Evolutionary conservation across 2,888 invertebrate genomes (phyloP).

Genomic region (Cantharis flavilabris): DNA sequence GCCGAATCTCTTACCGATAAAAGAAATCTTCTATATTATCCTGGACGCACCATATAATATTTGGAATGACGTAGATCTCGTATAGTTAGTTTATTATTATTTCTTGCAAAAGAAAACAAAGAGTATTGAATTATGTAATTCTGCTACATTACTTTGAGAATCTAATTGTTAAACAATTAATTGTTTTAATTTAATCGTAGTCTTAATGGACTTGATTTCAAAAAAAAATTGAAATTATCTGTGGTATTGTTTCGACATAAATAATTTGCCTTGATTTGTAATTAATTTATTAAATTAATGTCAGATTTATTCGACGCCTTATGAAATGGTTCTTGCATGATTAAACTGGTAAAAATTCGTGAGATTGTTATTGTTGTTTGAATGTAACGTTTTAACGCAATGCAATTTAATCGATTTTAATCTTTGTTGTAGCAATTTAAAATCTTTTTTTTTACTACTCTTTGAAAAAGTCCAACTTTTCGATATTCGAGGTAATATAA

Average conservation of each 20-base stretch:
- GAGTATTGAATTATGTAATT: not conserved
- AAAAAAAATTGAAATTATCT: not conserved
- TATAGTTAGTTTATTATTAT: not conserved
- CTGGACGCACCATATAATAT: not conserved
- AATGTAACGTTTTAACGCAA: not conserved
- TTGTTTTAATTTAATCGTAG: not conserved
- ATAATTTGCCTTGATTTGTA: not conserved
- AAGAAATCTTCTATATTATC: too few relatives aligned
- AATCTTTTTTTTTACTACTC: too few relatives aligned
- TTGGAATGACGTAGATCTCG: not conserved
- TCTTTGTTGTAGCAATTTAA: not conserved
- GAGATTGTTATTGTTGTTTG: not conserved
- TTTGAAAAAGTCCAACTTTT: too few relatives aligned
- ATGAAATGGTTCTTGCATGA: not conserved
- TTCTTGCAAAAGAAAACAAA: not conserved
- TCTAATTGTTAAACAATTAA: not conserved
- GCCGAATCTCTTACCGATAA: too few relatives aligned
- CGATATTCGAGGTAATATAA: too few relatives aligned
- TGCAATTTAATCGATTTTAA: not conserved
- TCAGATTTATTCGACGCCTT: not conserved
- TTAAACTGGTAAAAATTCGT: not conserved
- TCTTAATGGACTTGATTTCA: not conserved
- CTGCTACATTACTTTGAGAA: not conserved
- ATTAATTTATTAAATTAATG: not conserved
- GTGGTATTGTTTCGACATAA: not conserved